These are phyloP conservation scores for Cistogaster globosa DNA, from an alignment of 2,888 invertebrate species.

Conservation along the genomic window DNA sequence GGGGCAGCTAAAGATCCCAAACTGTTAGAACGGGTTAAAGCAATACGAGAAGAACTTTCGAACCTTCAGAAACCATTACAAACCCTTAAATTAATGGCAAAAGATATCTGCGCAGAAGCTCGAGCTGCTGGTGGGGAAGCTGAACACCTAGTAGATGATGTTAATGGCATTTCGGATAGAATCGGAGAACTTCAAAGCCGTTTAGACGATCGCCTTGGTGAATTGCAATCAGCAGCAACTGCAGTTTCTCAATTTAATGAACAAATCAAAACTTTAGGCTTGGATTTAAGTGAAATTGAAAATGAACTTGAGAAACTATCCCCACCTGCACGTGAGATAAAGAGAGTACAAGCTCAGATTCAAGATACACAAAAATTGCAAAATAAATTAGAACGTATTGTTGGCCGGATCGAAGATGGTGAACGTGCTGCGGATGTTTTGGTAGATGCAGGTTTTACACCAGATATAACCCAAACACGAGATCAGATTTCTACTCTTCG, in stretches of 20 bases:
- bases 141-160: constrained; percentile 90
- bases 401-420: constrained; percentile 87
- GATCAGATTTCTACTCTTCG: constrained; percentile 90
- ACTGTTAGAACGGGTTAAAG: constrained; percentile 92
- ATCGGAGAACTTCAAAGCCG: constrained; percentile 90
- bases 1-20: constrained; percentile 92
- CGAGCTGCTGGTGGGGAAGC: constrained; percentile 90
- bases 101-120: constrained; percentile 90
- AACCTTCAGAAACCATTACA: constrained; percentile 89
- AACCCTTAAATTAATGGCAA: constrained; percentile 85
- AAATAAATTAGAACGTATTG: constrained; percentile 87
- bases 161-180: constrained; percentile 89
- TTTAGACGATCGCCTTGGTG: constrained; percentile 90
- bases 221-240: constrained; percentile 92
- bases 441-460: constrained; percentile 92
- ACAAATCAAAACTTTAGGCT: constrained; percentile 90
- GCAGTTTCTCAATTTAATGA: constrained; percentile 95
- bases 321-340: constrained; percentile 94
- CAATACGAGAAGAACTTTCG: constrained; percentile 91
- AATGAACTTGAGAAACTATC: constrained; percentile 92
- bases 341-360: constrained; percentile 91
- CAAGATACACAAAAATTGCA: constrained; percentile 89
- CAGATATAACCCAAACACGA: constrained; percentile 91
- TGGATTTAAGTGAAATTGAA: constrained; percentile 91
- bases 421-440: constrained; percentile 90